Percentiles rank a stretch among this genome's conserved stretches.
Evolutionary conservation across 2,888 invertebrate species (phyloP).

Genomic region (Sceliomorpha sp.): DNA sequence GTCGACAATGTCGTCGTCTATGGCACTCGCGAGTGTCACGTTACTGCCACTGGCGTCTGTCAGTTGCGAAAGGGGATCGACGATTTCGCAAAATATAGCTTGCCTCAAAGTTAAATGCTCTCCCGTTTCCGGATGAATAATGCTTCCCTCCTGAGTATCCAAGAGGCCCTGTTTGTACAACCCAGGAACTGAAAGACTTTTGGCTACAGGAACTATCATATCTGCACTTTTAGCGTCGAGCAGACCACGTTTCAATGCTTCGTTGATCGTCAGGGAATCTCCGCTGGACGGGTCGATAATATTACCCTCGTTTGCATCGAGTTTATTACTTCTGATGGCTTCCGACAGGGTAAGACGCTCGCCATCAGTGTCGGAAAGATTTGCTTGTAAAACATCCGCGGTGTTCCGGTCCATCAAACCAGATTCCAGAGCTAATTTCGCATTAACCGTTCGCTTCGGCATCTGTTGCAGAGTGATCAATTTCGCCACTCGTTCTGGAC

Average conservation of each 20-base stretch:
- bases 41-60: slow-evolving; percentile 83
- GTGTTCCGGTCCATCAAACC: slow-evolving; percentile 90
- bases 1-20: slow-evolving; percentile 86
- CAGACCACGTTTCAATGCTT: slow-evolving; percentile 92
- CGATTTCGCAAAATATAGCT: slow-evolving; percentile 93
- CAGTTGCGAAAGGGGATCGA: slow-evolving; percentile 90
- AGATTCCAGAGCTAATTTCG: slow-evolving; percentile 88
- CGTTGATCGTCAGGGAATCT: slow-evolving; percentile 88
- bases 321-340: slow-evolving; percentile 86
- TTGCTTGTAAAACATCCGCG: slow-evolving; percentile 86
- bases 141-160: slow-evolving; percentile 86
- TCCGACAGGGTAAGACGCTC: slow-evolving; percentile 86
- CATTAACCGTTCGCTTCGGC: slow-evolving; percentile 87
- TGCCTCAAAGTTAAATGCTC: slow-evolving; percentile 88
- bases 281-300: slow-evolving; percentile 92
- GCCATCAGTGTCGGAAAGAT: slow-evolving; percentile 84
- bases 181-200: slow-evolving; percentile 90
- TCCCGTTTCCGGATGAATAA: slow-evolving; percentile 94
- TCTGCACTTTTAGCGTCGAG: slow-evolving; percentile 89
- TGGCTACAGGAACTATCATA: slow-evolving; percentile 89
- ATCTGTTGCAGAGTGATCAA: slow-evolving; percentile 89
- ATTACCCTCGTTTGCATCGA: slow-evolving; percentile 88
- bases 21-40: slow-evolving; percentile 89
- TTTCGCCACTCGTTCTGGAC: slow-evolving; percentile 84
- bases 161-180: slow-evolving; percentile 92